Evolutionary conservation across 1,140 invertebrate genomes (phyloP).

Genomic region (Liolophura sinensis): DNA sequence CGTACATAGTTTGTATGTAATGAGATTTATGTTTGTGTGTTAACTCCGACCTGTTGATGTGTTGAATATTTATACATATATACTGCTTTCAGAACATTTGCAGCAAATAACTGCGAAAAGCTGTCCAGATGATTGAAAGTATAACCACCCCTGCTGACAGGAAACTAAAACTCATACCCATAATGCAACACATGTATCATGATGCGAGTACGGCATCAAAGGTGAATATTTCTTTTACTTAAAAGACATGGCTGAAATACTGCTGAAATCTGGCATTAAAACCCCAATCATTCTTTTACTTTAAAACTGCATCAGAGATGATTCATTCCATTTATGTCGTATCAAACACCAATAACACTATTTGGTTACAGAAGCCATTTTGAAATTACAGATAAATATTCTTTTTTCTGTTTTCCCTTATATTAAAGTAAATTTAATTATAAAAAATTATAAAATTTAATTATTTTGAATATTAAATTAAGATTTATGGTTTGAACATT

Average conservation of each 20-base stretch:
- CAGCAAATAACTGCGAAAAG: constrained; percentile 94
- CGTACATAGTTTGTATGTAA: no score
- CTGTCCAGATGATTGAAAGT: constrained; percentile 94
- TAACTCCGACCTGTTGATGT: background rate
- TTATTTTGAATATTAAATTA: no score
- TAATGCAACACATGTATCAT: constrained; percentile 93
- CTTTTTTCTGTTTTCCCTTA: no score
- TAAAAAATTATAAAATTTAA: no score
- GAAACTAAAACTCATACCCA: constrained; percentile 87
- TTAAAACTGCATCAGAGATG: no score
- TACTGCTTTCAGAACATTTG: constrained; percentile 75
- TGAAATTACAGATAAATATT: no score
- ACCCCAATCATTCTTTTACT: no score
- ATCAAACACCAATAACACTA: background rate
- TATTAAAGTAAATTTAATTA: no score
- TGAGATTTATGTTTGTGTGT: no score
- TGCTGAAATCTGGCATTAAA: no score
- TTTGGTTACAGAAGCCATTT: background rate
- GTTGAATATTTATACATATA: background rate
- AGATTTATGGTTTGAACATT: constrained; percentile 1
- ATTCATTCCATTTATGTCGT: background rate
- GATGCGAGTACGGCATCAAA: constrained; percentile 81
- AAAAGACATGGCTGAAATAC: no score
- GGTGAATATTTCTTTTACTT: constrained; percentile 61
- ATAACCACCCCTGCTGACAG: constrained; percentile 88